These are phyloP conservation scores for Andrena dorsata DNA, from an alignment of 2,888 invertebrate species.

Conservation along the genomic window DNA sequence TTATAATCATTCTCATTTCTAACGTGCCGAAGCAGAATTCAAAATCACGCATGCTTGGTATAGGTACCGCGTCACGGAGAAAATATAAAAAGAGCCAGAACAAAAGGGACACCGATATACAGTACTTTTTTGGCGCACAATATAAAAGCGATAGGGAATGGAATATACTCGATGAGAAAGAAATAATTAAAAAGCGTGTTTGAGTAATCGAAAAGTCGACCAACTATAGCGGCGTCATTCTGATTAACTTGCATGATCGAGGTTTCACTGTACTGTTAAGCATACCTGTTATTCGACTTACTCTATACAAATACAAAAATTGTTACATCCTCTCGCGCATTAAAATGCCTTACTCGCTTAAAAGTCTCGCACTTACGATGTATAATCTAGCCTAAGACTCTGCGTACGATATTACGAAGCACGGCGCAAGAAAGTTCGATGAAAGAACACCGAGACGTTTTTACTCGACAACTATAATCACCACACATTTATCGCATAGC, in stretches of 20 bases:
- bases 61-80: constrained; percentile 15
- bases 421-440: constrained; percentile 76
- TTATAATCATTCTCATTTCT: constrained; percentile 27
- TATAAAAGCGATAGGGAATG: not conserved
- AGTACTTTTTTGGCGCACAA: constrained; percentile 2
- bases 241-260: constrained; percentile 49
- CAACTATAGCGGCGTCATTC: constrained; percentile 32
- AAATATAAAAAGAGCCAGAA: not conserved
- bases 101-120: not conserved
- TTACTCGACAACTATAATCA: constrained; percentile 71
- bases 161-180: constrained; percentile 14
- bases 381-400: constrained; percentile 76
- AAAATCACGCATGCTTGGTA: constrained; percentile 10
- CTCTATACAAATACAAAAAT: constrained; percentile 83
- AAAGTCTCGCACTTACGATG: constrained; percentile 70
- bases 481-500: constrained; percentile 71
- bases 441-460: constrained; percentile 71
- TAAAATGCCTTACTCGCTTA: constrained; percentile 77
- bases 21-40: constrained; percentile 7
- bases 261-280: constrained; percentile 61
- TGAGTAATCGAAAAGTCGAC: constrained; percentile 46
- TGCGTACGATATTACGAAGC: constrained; percentile 75
- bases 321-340: constrained; percentile 82
- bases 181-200: constrained; percentile 6
- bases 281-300: constrained; percentile 74